These are phyloP conservation scores for Myripristis jacobus DNA, from an alignment of 2,797 vertebrate species.

Conservation along the genomic window DNA sequence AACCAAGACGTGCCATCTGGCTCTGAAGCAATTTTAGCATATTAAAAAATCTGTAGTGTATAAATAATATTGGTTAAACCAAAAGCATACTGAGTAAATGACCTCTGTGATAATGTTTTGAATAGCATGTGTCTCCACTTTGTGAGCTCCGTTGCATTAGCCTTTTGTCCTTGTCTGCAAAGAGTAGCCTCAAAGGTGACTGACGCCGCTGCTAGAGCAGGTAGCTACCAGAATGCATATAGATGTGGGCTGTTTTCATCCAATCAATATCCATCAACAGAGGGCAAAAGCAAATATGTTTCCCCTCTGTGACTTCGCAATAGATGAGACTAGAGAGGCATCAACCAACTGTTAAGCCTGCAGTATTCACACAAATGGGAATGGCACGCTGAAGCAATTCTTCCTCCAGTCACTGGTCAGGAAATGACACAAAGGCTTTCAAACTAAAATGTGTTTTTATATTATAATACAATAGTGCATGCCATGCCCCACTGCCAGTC, in stretches of 20 bases:
- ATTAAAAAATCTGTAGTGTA: constrained; percentile 49
- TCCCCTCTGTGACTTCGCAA: constrained; percentile 63
- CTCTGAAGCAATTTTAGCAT: constrained; percentile 44
- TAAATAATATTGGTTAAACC: constrained; percentile 58
- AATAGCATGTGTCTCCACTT: constrained; percentile 41
- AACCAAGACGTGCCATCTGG: constrained; percentile 69
- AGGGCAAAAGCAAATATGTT: constrained; percentile 61
- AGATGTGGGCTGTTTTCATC: constrained; percentile 59
- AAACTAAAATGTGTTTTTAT: constrained; percentile 44
- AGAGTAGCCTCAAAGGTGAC: constrained; percentile 60
- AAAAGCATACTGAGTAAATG: constrained; percentile 46
- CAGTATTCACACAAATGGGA: constrained; percentile 49
- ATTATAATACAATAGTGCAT: constrained; percentile 39
- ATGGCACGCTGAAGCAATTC: constrained; percentile 43
- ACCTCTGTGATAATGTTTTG: constrained; percentile 60
- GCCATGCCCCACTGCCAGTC: constrained; percentile 25
- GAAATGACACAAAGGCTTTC: constrained; percentile 39
- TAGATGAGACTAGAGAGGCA: constrained; percentile 50
- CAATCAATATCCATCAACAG: constrained; percentile 76
- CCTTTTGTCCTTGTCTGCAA: constrained; percentile 65
- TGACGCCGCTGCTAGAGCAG: constrained; percentile 52
- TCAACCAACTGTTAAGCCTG: constrained; percentile 58
- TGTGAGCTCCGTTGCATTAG: constrained; percentile 34
- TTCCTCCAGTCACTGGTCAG: constrained; percentile 22
- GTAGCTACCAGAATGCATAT: constrained; percentile 64